Conservation (phyloP, 2,797 vertebrate genomes). For the Xiphorhynchus erythropygius region DNA sequence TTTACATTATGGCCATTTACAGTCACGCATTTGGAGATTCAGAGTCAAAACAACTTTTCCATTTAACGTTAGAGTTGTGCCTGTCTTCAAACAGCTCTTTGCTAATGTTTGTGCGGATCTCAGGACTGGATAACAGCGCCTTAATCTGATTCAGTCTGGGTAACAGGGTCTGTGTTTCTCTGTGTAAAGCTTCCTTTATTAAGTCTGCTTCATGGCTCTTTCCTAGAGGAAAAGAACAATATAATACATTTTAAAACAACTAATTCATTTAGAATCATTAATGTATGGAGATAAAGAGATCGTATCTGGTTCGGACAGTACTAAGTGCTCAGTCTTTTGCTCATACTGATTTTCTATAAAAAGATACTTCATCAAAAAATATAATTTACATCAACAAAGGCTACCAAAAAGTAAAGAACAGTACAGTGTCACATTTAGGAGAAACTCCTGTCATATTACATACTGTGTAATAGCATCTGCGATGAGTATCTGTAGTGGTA, state of each 20-base stretch:
- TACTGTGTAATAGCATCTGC: slow-evolving; percentile 58
- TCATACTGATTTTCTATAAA: slow-evolving; percentile 64
- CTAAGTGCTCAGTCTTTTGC: slow-evolving; percentile 33
- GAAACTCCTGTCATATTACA: slow-evolving; percentile 42
- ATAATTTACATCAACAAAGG: slow-evolving; percentile 70
- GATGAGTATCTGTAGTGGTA: slow-evolving; percentile 43
- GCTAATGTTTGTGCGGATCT: slow-evolving; percentile 77
- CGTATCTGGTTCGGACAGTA: not conserved
- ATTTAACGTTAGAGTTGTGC: slow-evolving; percentile 23
- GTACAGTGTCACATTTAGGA: slow-evolving; percentile 44
- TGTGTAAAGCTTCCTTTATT: slow-evolving; percentile 76
- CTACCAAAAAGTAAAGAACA: slow-evolving; percentile 70
- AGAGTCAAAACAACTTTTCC: slow-evolving; percentile 15
- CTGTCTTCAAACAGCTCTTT: slow-evolving; percentile 75
- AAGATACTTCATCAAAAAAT: slow-evolving; percentile 72
- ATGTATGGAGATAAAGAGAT: slow-evolving; percentile 24
- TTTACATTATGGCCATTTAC: not conserved
- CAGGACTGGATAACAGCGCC: slow-evolving; percentile 77
- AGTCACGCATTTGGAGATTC: slow-evolving; percentile 1
- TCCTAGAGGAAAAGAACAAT: slow-evolving; percentile 78
- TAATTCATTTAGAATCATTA: slow-evolving; percentile 45
- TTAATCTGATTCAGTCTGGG: slow-evolving; percentile 79
- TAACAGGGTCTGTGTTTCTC: slow-evolving; percentile 73
- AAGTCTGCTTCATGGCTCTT: slow-evolving; percentile 72
- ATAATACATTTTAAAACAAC: slow-evolving; percentile 68